A percentile compares a stretch with the other conserved stretches of the same genome.
These are phyloP conservation scores for Leptinotarsa haldemani DNA, from an alignment of 2,888 invertebrate species.

Conservation along the genomic window DNA sequence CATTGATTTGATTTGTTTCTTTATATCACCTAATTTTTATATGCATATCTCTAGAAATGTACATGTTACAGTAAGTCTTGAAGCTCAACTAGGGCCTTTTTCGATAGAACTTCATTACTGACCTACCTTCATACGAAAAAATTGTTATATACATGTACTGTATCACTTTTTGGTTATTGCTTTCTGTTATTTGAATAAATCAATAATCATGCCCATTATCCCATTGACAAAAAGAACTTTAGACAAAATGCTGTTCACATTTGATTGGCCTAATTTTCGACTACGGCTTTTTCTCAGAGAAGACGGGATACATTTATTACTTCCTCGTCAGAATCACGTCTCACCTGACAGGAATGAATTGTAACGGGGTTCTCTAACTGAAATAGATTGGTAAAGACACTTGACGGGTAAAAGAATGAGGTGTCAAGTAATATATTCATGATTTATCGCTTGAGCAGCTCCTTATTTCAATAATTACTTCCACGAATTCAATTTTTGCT, in stretches of 20 bases:
- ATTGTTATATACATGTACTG: too few relatives aligned
- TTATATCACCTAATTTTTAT: too few relatives aligned
- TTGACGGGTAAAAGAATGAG: not conserved
- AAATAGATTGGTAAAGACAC: slow-evolving; percentile 11
- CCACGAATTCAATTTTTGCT: not conserved
- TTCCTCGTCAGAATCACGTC: slow-evolving; percentile 3
- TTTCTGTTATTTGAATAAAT: too few relatives aligned
- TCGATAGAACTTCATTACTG: too few relatives aligned
- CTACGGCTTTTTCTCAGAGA: not conserved
- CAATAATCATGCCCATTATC: too few relatives aligned
- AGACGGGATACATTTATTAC: slow-evolving; percentile 9
- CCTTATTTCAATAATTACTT: not conserved
- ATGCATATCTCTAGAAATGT: too few relatives aligned
- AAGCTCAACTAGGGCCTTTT: too few relatives aligned
- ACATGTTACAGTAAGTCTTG: too few relatives aligned
- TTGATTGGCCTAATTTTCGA: not conserved
- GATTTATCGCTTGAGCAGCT: not conserved
- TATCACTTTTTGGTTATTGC: too few relatives aligned
- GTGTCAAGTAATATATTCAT: slow-evolving; percentile 4
- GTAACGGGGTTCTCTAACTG: not conserved
- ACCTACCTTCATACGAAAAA: too few relatives aligned
- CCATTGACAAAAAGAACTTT: not conserved
- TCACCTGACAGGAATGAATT: slow-evolving; percentile 4
- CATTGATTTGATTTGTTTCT: too few relatives aligned
- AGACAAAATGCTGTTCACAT: not conserved